Evolutionary conservation across 1,140 invertebrate species (phyloP), one percentile per base, ranked within the genome.

Genomic region (Trichomalopsis sarcophagae): DNA sequence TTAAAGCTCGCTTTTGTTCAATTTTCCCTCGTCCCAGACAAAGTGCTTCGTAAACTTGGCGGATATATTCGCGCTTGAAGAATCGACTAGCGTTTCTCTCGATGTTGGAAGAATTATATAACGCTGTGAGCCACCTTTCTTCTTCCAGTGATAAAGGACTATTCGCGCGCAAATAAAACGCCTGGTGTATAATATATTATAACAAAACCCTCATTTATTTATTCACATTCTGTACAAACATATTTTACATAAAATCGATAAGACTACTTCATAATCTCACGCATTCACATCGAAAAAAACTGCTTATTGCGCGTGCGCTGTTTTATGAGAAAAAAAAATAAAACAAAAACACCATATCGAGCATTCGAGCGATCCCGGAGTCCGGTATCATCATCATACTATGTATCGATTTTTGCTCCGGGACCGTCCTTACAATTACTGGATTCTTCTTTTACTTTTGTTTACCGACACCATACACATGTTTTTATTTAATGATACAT

Each of bases 181-280:
- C 44, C 27, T 55, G 33, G 84, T 81, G 82, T 44, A 30, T 78
- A 69, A 82, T 86, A 81, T 86, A 82, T 82, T 86, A 86, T 91
- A 93, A 92, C 91, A 92, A 93, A 92, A 92, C 91, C 91, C 91
- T 84, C 89, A 88, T 91, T 91, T 91, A 90, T 92, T 92, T 91
- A 92, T 91, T 92, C 91, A 92, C 90, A 92, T 91, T 90, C 91
- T 93, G 92, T 93, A 93, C 92, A 93, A 93, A 91, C 89, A 89
- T 92, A 93, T 93, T 92, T 92, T 93, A 93, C 92, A 93, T 90
- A 90, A 92, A 91, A 89, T 89, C 84, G 85, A 87, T 87, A 89
- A 30, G 80, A 44, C 75, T 86, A 82, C 75, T 79, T 86, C 69
- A 83, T 86, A 74, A 74, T 40, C 79, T 79, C 81, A 83, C 36